Percentiles rank a stretch among this genome's conserved stretches.
Conservation (phyloP, 2,797 vertebrate genomes). For the Cirrhinus molitorella region DNA sequence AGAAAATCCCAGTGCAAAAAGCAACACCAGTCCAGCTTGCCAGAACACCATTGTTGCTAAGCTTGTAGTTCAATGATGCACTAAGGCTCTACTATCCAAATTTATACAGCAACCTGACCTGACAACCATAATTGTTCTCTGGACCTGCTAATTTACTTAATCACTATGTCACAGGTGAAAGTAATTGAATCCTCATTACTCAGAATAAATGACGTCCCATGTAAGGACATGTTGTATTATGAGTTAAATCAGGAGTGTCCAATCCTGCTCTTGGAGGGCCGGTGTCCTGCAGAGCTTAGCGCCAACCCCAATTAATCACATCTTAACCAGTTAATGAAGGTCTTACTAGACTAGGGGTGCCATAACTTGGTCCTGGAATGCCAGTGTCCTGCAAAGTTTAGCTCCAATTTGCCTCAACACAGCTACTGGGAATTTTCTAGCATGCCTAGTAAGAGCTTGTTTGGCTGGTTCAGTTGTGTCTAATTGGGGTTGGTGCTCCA, state of each 20-base stretch:
- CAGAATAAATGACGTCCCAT: neutral
- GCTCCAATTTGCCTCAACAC: no score
- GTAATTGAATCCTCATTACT: neutral
- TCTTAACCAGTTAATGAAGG: no score
- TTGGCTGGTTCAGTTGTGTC: no score
- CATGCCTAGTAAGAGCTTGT: no score
- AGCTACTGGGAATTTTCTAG: no score
- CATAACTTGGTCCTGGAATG: no score
- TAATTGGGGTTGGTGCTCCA: no score
- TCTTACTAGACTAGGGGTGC: no score
- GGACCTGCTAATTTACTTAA: constrained; percentile 2
- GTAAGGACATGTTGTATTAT: neutral
- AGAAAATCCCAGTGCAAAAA: neutral
- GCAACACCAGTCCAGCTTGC: neutral
- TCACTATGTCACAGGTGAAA: neutral
- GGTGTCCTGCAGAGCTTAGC: no score
- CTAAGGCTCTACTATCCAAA: neutral
- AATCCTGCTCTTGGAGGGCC: no score
- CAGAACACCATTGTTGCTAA: neutral
- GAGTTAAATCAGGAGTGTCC: neutral
- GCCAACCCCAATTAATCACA: no score
- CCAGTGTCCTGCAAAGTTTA: no score
- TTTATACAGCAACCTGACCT: constrained; percentile 17
- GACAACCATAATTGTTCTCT: neutral
- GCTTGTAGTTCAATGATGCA: neutral